Evolutionary conservation across 1,140 invertebrate genomes (phyloP), one percentile per base, ranked within the genome.

Genomic region (Branchinecta lindahli): DNA sequence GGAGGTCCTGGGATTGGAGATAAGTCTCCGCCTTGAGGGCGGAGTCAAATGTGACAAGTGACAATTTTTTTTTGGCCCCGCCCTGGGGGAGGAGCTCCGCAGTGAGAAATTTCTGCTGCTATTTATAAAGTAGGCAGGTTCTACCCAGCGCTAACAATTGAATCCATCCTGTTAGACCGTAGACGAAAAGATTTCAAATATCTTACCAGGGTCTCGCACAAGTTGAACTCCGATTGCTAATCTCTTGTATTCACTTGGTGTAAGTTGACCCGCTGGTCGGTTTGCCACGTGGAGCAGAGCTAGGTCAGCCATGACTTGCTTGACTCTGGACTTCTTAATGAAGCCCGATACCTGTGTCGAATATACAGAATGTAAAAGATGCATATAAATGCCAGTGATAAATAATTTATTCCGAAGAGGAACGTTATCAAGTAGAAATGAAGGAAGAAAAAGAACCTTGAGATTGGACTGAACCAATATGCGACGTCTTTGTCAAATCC

Each of bases 231-330:
- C 92, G 70, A 95, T 88, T 73, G 90, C 86, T 2, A 95, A 77
- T 73, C 92, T 81, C 72, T 91, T 81, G 73, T 91, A 90, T 79
- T 96, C 92, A 72, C 90, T 90, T 66, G 86, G 84, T 8, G 87
- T 89, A 4, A 95, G 80, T 74, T 86, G 85, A 74, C 88, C 86
- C 0, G 92, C 87, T 66, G 85, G 85, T 75, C 89, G 85, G 75
- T 92, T 87, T 0, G 90, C 87, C 3, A 94, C 87, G 79, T 92
- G 89, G 8, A 89, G 91, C 2, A 96, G 77, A 0, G 92, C 92
- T 71, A 95, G 80, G 78, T 96, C 92, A 0, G 90, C 91, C 79
- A 95, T 82, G 0, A 94, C 90, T 81, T 94, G 91, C 33, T 85
- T 80, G 6, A 87, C 84, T 21, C 85, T 76, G 3, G 86, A 85